Evolutionary conservation across 2,113 vertebrate species (phyloP).

Genomic region (Epinephelus fuscoguttatus): DNA sequence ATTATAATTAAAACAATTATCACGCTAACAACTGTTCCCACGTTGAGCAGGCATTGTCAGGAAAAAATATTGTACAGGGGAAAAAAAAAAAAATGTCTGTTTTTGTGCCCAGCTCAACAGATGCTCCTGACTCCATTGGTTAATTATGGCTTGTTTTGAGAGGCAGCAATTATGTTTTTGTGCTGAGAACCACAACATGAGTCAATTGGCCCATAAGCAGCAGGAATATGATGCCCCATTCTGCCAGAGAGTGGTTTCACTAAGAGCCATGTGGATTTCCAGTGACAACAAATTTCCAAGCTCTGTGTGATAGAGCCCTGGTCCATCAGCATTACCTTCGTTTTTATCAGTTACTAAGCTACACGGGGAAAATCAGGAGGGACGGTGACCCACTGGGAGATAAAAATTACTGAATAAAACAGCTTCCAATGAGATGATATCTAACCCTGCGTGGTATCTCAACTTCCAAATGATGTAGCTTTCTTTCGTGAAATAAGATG

Average conservation of each 20-base stretch:
- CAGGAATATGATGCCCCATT: constrained; percentile 62
- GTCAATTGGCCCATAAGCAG: constrained; percentile 64
- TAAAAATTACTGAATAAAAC: constrained; percentile 28
- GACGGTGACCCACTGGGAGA: constrained; percentile 29
- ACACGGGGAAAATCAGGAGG: constrained; percentile 23
- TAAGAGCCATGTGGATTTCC: constrained; percentile 60
- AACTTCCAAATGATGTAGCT: constrained; percentile 2
- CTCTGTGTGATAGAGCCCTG: constrained; percentile 46
- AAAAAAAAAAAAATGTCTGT: constrained; percentile 29
- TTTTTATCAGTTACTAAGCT: constrained; percentile 32
- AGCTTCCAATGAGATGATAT: constrained; percentile 50
- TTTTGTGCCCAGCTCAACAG: constrained; percentile 66
- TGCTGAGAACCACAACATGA: constrained; percentile 69
- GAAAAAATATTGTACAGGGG: constrained; percentile 34
- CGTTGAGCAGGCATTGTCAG: constrained; percentile 31
- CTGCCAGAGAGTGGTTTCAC: constrained; percentile 49
- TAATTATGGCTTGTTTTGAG: constrained; percentile 81
- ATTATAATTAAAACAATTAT: constrained; percentile 56
- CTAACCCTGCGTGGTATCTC: constrained; percentile 20
- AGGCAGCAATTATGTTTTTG: constrained; percentile 79
- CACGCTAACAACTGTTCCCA: constrained; percentile 41
- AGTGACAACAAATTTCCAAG: constrained; percentile 63
- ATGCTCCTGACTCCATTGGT: constrained; percentile 72
- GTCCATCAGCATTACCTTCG: constrained; percentile 49
- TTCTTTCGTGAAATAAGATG: constrained; percentile 25